Percentiles rank a stretch among this genome's conserved stretches.
These are phyloP conservation scores for Hirtodrosophila confusa DNA, from an alignment of 2,888 invertebrate species.

Conservation along the genomic window DNA sequence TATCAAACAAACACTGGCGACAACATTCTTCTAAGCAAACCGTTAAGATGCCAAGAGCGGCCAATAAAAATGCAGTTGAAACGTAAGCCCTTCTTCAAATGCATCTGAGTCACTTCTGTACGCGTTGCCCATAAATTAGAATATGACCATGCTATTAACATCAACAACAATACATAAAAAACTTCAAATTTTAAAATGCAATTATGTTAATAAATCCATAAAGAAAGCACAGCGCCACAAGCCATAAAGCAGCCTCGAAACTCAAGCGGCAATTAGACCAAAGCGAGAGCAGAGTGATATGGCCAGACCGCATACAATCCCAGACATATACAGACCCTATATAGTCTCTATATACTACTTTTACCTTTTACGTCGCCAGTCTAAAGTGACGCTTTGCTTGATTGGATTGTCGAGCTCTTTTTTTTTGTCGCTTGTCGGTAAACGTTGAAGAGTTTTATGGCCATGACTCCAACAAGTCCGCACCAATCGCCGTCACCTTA, in stretches of 20 bases:
- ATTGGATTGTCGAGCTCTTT: slow-evolving; percentile 46
- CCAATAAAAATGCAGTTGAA: slow-evolving; percentile 15
- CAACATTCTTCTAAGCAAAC: slow-evolving; percentile 14
- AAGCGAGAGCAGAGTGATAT: slow-evolving; percentile 25
- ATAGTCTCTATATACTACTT: background rate
- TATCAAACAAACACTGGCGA: slow-evolving; percentile 7
- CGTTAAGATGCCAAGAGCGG: slow-evolving; percentile 6
- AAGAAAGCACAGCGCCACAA: slow-evolving; percentile 63
- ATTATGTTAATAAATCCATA: slow-evolving; percentile 77
- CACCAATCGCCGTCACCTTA: slow-evolving; percentile 15
- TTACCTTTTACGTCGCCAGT: slow-evolving; percentile 33
- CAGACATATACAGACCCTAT: slow-evolving; percentile 18
- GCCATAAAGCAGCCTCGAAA: slow-evolving; percentile 59
- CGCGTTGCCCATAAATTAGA: slow-evolving; percentile 56
- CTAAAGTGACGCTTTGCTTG: slow-evolving; percentile 30
- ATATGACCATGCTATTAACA: slow-evolving; percentile 54
- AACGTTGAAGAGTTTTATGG: slow-evolving; percentile 70
- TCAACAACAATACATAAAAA: slow-evolving; percentile 41
- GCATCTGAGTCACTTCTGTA: slow-evolving; percentile 43
- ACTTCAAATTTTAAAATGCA: slow-evolving; percentile 59
- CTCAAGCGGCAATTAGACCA: slow-evolving; percentile 57
- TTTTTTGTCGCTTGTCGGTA: slow-evolving; percentile 60
- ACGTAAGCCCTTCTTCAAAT: slow-evolving; percentile 39
- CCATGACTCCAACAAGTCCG: slow-evolving; percentile 45
- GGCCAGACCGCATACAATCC: slow-evolving; percentile 10